A percentile compares a stretch with the other conserved stretches of the same genome.
Conservation (phyloP, 2,888 invertebrate species). For the Apamea sordens region DNA sequence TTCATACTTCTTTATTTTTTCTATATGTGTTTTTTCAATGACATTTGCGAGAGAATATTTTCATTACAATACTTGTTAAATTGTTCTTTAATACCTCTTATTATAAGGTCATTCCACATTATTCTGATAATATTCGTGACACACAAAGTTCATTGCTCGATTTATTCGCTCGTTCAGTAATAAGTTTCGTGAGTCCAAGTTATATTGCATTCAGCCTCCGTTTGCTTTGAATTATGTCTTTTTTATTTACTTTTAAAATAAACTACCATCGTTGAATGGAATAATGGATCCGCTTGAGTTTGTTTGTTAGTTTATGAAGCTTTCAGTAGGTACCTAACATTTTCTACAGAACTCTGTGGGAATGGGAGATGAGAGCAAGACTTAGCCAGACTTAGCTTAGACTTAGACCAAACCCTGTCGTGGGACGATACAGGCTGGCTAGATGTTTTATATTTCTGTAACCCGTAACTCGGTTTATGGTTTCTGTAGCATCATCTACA, state of each 20-base stretch:
- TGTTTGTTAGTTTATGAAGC: conserved; percentile 23
- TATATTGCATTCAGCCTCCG: conserved; percentile 60
- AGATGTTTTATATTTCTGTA: neutral
- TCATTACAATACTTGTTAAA: neutral
- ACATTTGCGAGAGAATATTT: neutral
- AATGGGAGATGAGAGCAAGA: neutral
- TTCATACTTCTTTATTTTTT: neutral
- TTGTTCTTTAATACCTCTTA: neutral
- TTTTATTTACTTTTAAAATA: conserved; percentile 61
- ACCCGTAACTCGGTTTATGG: neutral
- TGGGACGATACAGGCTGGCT: neutral
- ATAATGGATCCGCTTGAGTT: conserved; percentile 16
- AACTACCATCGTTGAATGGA: conserved; percentile 31
- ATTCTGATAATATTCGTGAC: conserved; percentile 37
- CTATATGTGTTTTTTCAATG: neutral
- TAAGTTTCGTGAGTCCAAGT: conserved; percentile 60
- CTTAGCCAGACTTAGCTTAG: too few species aligned
- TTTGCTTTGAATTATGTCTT: conserved; percentile 61
- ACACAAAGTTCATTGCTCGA: conserved; percentile 54
- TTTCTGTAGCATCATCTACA: neutral
- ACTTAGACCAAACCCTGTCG: too few species aligned
- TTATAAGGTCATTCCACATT: conserved; percentile 14
- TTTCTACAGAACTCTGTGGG: neutral
- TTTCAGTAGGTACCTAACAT: neutral
- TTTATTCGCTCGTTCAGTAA: conserved; percentile 53